Percentiles rank a stretch among this genome's conserved stretches.
Conservation (phyloP, 2,113 vertebrate genomes). For the Smithornis capensis region DNA sequence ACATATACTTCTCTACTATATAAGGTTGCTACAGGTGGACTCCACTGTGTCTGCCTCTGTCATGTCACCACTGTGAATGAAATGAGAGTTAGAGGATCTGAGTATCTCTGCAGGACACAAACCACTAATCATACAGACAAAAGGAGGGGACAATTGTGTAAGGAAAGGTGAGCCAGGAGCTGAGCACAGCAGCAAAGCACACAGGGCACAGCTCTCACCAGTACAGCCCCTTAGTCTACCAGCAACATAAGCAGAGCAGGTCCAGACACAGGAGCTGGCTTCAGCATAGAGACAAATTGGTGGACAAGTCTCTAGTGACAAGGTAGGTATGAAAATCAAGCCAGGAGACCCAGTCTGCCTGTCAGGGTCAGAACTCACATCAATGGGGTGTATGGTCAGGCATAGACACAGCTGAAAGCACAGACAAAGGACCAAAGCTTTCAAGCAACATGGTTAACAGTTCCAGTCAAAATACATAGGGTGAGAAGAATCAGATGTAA, state of each 20-base stretch:
- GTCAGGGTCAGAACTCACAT: background rate
- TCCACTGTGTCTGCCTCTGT: background rate
- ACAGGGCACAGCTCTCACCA: background rate
- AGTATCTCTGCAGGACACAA: background rate
- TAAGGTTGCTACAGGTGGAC: rapidly evolving
- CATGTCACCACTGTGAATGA: background rate
- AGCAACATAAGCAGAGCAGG: background rate
- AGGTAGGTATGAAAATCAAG: background rate
- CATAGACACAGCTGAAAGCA: background rate
- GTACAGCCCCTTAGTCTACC: background rate
- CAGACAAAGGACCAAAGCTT: background rate
- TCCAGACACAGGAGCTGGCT: background rate
- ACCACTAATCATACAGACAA: background rate
- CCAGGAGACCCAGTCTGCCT: background rate
- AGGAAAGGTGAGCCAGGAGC: background rate
- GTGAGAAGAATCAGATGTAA: background rate
- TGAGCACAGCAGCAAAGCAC: background rate
- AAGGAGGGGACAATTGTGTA: background rate
- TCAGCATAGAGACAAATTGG: background rate
- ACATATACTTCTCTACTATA: background rate
- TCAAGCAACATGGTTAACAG: background rate
- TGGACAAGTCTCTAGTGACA: background rate
- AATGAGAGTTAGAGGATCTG: background rate
- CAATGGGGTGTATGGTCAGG: rapidly evolving
- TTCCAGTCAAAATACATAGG: background rate